Conservation (phyloP, 2,113 vertebrate species). For the Burhinus oedicnemus region DNA sequence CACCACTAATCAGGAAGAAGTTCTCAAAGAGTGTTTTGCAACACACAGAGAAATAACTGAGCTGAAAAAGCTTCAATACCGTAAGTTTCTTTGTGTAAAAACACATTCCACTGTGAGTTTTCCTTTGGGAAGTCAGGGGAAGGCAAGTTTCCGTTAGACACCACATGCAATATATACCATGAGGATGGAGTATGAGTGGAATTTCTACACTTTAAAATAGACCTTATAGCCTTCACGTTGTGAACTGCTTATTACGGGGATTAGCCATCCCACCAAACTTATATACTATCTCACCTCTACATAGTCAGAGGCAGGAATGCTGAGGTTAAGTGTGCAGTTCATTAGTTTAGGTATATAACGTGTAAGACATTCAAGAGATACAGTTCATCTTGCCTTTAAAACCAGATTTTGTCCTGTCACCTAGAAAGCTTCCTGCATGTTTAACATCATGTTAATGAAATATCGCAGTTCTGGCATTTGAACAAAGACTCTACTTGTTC, state of each 20-base stretch:
- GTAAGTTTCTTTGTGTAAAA: not conserved
- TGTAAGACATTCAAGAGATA: not conserved
- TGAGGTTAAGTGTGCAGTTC: not conserved
- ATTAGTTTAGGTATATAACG: not conserved
- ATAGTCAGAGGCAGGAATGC: not conserved
- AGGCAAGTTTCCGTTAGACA: not conserved
- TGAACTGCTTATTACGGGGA: not conserved
- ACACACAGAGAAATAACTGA: not conserved
- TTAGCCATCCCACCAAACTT: not conserved
- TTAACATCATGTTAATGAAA: not conserved
- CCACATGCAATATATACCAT: not conserved
- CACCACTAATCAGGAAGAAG: not conserved
- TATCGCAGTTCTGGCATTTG: not conserved
- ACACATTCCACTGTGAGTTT: not conserved
- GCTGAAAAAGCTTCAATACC: not conserved
- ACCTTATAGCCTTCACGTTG: not conserved
- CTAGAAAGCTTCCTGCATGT: not conserved
- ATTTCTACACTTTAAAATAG: not conserved
- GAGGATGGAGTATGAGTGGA: accelerated
- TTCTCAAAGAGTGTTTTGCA: not conserved
- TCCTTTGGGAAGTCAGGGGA: not conserved
- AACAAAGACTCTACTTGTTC: not conserved
- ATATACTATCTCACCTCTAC: not conserved
- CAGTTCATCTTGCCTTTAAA: not conserved
- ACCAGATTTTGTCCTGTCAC: not conserved